Evolutionary conservation across 2,113 vertebrate species (phyloP).

Genomic region (Petaurus breviceps): DNA sequence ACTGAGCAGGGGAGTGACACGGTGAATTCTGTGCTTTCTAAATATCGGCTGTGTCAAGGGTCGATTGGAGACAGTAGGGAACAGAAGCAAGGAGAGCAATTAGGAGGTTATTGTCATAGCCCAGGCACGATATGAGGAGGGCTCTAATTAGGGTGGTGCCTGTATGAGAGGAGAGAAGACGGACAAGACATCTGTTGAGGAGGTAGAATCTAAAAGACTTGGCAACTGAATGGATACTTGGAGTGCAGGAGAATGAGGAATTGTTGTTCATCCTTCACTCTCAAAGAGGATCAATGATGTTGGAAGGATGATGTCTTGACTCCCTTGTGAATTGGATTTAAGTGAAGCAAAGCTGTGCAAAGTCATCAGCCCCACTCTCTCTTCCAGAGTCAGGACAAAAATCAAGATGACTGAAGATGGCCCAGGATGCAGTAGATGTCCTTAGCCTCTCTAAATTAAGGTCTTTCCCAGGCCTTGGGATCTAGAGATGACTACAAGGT

Average conservation of each 20-base stretch:
- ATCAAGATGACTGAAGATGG: not conserved
- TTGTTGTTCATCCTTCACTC: not conserved
- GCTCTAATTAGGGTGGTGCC: not conserved
- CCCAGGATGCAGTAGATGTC: not conserved
- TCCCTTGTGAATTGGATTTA: not conserved
- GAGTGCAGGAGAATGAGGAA: not conserved
- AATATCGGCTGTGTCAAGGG: not conserved
- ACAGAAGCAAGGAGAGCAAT: not conserved
- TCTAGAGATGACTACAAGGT: not conserved
- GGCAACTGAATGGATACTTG: not conserved
- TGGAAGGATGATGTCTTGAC: not conserved
- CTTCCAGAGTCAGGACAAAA: not conserved
- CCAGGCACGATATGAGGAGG: not conserved
- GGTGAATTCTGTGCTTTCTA: not conserved
- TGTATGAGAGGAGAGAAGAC: not conserved
- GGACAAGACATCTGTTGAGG: not conserved
- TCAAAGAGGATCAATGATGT: not conserved
- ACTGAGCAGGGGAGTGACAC: not conserved
- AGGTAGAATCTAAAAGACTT: not conserved
- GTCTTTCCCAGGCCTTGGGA: not conserved
- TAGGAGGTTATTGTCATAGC: not conserved
- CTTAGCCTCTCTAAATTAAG: not conserved
- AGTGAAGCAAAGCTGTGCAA: not conserved
- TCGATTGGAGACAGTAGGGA: not conserved
- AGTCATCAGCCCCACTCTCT: not conserved